phyloP scores from a whole-genome alignment of 1,140 invertebrate genomes.

The Apolygus lucorum region DNA sequence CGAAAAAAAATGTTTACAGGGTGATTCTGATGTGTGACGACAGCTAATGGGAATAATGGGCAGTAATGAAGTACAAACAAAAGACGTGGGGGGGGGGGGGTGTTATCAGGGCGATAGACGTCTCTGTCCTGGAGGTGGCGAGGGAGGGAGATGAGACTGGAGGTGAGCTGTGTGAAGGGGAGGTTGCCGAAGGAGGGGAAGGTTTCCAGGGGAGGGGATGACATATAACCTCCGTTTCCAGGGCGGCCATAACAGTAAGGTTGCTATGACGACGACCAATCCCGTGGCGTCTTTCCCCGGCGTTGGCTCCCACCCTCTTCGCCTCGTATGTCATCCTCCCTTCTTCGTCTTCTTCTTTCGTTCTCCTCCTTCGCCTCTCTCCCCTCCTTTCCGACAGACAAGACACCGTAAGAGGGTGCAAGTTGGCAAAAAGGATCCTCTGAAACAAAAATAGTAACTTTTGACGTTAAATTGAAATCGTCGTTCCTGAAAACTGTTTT shows the following conservation, averaged over 20 bases:
- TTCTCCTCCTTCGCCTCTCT: no score
- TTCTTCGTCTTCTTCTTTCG: not conserved
- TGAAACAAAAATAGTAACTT: no score
- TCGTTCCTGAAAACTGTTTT: no score
- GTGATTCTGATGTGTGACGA: constrained; percentile 9
- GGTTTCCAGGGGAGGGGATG: not conserved
- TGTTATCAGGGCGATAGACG: not conserved
- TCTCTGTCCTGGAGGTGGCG: not conserved
- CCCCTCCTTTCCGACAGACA: no score
- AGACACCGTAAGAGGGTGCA: no score
- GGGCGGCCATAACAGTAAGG: not conserved
- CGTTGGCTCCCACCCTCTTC: not conserved
- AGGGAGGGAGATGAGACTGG: not conserved
- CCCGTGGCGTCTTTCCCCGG: not conserved
- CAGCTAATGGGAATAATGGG: constrained; percentile 10
- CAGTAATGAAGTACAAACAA: constrained; percentile 13
- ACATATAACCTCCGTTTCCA: not conserved
- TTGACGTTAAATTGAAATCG: no score
- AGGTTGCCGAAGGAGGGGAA: not conserved
- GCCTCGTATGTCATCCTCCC: not conserved
- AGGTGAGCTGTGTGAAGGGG: not conserved
- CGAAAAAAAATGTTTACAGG: constrained; percentile 11
- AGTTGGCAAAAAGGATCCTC: no score
- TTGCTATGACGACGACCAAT: not conserved
- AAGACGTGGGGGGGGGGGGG: not conserved